phyloP scores from a whole-genome alignment of 2,888 invertebrate genomes.

The Octodonta nipae region DNA sequence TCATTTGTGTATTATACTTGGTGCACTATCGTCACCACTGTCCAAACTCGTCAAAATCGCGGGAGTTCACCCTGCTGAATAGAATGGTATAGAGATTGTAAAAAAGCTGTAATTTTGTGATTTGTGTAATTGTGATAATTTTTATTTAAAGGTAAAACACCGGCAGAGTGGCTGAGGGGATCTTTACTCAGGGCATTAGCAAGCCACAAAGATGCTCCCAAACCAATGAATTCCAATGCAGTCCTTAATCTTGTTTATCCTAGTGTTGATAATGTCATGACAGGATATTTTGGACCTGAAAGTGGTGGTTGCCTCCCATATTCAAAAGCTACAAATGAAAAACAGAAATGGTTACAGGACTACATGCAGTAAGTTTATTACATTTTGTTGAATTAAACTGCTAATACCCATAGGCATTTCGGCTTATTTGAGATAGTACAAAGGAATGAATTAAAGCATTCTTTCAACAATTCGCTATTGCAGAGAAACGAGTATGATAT shows the following conservation, averaged over 20 bases:
- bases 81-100: too few relatives aligned
- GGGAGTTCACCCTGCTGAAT: too few relatives aligned
- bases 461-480: too few relatives aligned
- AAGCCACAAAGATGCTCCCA: constrained; percentile 39
- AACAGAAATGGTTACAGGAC: constrained; percentile 70
- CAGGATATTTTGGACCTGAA: constrained; percentile 68
- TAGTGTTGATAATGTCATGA: constrained; percentile 66
- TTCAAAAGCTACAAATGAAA: constrained; percentile 49
- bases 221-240: constrained; percentile 42
- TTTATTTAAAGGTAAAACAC: constrained; percentile 47
- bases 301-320: constrained; percentile 88
- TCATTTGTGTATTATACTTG: too few relatives aligned
- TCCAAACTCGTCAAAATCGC: too few relatives aligned
- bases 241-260: constrained; percentile 56
- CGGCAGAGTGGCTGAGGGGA: constrained; percentile 60
- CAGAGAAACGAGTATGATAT: too few relatives aligned
- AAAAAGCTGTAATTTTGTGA: neutral
- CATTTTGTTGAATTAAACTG: too few relatives aligned
- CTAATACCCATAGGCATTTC: too few relatives aligned
- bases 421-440: too few relatives aligned
- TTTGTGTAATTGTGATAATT: neutral
- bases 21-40: too few relatives aligned
- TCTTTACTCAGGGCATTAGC: constrained; percentile 53
- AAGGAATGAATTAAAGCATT: too few relatives aligned
- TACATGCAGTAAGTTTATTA: constrained; percentile 55